Evolutionary conservation across 2,113 vertebrate species (phyloP).

Genomic region (Epinephelus fuscoguttatus): DNA sequence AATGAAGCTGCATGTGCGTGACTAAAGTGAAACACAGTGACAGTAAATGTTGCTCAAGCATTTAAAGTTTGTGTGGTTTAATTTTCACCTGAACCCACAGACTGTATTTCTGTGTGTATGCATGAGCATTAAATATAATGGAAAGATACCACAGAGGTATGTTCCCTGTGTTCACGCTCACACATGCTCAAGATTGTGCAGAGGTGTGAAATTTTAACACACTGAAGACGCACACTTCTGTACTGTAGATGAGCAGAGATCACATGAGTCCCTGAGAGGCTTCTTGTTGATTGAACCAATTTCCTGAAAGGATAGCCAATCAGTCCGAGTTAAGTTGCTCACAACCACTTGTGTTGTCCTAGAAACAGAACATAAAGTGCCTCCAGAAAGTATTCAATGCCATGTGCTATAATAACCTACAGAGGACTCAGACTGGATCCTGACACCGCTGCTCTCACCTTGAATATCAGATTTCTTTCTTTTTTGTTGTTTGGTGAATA

Average conservation of each 20-base stretch:
- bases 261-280: conserved; percentile 1
- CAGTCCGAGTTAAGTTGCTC: conserved; percentile 23
- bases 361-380: conserved; percentile 31
- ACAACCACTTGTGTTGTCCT: conserved; percentile 17
- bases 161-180: background rate
- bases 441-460: background rate
- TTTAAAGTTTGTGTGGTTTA: background rate
- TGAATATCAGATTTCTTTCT: background rate
- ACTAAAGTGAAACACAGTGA: background rate
- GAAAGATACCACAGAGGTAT: background rate
- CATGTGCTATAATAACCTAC: background rate
- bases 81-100: background rate
- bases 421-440: background rate
- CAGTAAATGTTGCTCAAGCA: background rate
- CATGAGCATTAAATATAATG: background rate
- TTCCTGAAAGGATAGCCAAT: conserved; percentile 33
- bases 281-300: conserved; percentile 25
- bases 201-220: background rate
- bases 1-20: background rate
- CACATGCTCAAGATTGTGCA: background rate
- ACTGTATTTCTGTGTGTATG: background rate
- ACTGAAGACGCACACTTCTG: background rate
- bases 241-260: background rate
- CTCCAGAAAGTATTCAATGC: background rate
- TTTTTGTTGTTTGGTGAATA: background rate